Percentiles rank a stretch among this genome's conserved stretches.
Evolutionary conservation across 2,797 vertebrate species (phyloP).

Genomic region (Hylomyscus alleni): DNA sequence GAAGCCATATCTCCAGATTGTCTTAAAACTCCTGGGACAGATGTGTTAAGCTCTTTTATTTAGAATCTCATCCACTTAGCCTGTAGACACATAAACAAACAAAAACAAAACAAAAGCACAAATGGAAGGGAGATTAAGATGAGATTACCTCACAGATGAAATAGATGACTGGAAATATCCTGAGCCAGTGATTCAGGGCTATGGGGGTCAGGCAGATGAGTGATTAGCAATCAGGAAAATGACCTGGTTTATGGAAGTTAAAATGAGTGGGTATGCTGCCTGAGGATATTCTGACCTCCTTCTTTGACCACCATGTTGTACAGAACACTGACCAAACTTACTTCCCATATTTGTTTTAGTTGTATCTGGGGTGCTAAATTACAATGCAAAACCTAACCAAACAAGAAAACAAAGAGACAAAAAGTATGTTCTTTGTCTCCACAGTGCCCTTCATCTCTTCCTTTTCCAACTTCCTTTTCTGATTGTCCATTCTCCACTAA

Average conservation of each 20-base stretch:
- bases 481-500: conserved; percentile 1
- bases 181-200: background rate
- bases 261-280: conserved; percentile 51
- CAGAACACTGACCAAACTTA: conserved; percentile 18
- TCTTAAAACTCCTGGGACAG: background rate
- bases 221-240: conserved; percentile 22
- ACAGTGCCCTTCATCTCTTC: background rate
- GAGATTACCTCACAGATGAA: background rate
- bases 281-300: conserved; percentile 10
- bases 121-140: background rate
- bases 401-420: background rate
- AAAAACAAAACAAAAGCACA: background rate
- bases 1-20: background rate
- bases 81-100: background rate
- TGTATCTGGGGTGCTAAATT: background rate
- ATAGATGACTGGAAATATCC: background rate
- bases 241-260: conserved; percentile 42
- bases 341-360: conserved; percentile 19
- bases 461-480: background rate
- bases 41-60: background rate
- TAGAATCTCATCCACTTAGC: background rate
- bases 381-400: background rate
- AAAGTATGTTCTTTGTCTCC: background rate
- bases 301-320: background rate
- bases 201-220: background rate